Percentiles rank a stretch among this genome's conserved stretches.
Conservation (phyloP, 2,797 vertebrate genomes). For the Acanthurus tractus region DNA sequence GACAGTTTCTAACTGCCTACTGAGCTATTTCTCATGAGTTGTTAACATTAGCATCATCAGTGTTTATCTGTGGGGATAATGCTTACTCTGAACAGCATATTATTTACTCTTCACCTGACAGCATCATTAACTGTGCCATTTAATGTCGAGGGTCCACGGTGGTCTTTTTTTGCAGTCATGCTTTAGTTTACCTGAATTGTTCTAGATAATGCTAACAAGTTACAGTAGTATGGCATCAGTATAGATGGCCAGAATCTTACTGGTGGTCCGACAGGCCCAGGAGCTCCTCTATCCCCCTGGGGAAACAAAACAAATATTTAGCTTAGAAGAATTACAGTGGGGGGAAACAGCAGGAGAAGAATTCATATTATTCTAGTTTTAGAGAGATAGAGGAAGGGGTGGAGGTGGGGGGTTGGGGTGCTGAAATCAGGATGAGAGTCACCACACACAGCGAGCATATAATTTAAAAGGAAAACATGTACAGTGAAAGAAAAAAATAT, state of each 20-base stretch:
- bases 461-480: not conserved
- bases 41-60: slow-evolving; percentile 36
- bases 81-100: slow-evolving; percentile 21
- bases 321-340: slow-evolving; percentile 76
- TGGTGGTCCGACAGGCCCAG: slow-evolving; percentile 93
- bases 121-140: slow-evolving; percentile 14
- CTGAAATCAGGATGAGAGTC: slow-evolving; percentile 10
- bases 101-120: slow-evolving; percentile 51
- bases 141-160: slow-evolving; percentile 3
- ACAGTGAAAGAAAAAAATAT: not conserved
- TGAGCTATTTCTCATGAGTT: slow-evolving; percentile 26
- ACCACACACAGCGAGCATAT: not conserved
- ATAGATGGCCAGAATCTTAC: slow-evolving; percentile 87
- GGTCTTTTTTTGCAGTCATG: slow-evolving; percentile 9
- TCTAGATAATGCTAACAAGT: slow-evolving; percentile 36
- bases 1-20: not conserved
- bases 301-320: slow-evolving; percentile 83
- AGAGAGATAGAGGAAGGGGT: slow-evolving; percentile 2
- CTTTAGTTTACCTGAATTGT: slow-evolving; percentile 34
- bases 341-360: slow-evolving; percentile 46
- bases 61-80: slow-evolving; percentile 46
- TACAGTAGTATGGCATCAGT: slow-evolving; percentile 58
- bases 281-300: slow-evolving; percentile 94
- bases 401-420: not conserved
- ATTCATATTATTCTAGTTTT: slow-evolving; percentile 38